phyloP scores from a whole-genome alignment of 2,888 invertebrate genomes.

The Drosophila atripex region DNA sequence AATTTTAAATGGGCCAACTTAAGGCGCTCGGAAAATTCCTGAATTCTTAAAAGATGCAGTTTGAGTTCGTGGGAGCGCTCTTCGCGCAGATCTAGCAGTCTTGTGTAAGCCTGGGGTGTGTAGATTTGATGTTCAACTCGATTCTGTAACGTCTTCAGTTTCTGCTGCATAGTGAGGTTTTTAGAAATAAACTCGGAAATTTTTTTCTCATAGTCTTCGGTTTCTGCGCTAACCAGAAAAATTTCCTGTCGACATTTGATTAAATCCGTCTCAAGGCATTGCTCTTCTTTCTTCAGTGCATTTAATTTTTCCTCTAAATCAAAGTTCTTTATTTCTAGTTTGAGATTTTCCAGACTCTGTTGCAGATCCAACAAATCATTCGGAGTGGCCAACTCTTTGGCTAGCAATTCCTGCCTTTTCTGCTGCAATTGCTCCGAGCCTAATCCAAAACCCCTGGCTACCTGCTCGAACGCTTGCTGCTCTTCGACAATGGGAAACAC shows the following conservation, averaged over 20 bases:
- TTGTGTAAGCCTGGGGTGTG: not conserved
- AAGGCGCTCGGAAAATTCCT: constrained; percentile 22
- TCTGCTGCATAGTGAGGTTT: constrained; percentile 5
- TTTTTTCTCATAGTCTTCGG: not conserved
- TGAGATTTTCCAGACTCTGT: not conserved
- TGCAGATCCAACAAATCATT: constrained; percentile 5
- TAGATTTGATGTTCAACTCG: not conserved
- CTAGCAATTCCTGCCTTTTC: not conserved
- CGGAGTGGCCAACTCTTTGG: not conserved
- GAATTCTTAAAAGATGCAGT: not conserved
- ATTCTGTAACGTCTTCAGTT: not conserved
- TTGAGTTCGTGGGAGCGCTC: constrained; percentile 2
- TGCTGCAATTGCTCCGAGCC: not conserved
- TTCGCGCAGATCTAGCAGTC: not conserved
- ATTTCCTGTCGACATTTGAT: not conserved
- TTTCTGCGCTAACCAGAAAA: not conserved
- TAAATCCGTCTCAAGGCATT: constrained; percentile 15
- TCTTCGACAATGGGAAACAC: constrained; percentile 1
- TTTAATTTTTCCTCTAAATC: not conserved
- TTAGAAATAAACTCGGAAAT: constrained; percentile 12
- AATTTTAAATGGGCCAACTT: constrained; percentile 13
- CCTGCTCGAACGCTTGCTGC: constrained; percentile 2
- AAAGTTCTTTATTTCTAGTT: not conserved
- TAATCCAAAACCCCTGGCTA: not conserved
- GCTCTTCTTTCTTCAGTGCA: constrained; percentile 2